Percentiles rank a stretch among this genome's conserved stretches.
Evolutionary conservation across 2,113 vertebrate species (phyloP).

Genomic region (Gymnogyps californianus): DNA sequence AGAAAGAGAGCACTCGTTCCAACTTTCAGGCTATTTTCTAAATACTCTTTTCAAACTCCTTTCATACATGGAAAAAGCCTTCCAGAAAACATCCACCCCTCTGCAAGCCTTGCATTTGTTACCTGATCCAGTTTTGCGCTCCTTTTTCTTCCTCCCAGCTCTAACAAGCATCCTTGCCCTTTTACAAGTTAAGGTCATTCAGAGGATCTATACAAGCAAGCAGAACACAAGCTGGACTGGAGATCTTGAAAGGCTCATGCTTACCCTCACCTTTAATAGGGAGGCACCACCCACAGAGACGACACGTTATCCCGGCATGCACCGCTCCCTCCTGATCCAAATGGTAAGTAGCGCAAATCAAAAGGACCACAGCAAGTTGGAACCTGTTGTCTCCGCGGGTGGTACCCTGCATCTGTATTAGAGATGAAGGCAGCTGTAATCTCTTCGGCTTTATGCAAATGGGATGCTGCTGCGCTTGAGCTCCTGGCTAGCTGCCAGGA

Average conservation of each 20-base stretch:
- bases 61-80: conserved; percentile 33
- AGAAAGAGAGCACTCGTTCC: conserved; percentile 8
- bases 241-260: conserved; percentile 37
- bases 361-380: conserved; percentile 37
- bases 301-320: conserved; percentile 28
- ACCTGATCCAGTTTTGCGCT: conserved; percentile 52
- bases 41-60: conserved; percentile 54
- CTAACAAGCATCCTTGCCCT: conserved; percentile 62
- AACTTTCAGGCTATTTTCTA: conserved; percentile 57
- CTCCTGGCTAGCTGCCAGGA: background rate
- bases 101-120: conserved; percentile 47
- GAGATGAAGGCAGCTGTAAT: conserved; percentile 45
- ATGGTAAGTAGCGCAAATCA: conserved; percentile 31
- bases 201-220: conserved; percentile 31
- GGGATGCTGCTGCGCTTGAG: background rate
- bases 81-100: conserved; percentile 58
- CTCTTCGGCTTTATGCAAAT: background rate
- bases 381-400: conserved; percentile 33
- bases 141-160: conserved; percentile 36
- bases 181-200: conserved; percentile 56
- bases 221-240: conserved; percentile 38
- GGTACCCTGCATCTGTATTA: conserved; percentile 35
- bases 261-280: conserved; percentile 52
- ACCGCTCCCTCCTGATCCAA: background rate
- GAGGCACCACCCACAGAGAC: conserved; percentile 51